A percentile compares a stretch with the other conserved stretches of the same genome.
phyloP scores from a whole-genome alignment of 2,888 invertebrate species.

The Aphodius granarius region DNA sequence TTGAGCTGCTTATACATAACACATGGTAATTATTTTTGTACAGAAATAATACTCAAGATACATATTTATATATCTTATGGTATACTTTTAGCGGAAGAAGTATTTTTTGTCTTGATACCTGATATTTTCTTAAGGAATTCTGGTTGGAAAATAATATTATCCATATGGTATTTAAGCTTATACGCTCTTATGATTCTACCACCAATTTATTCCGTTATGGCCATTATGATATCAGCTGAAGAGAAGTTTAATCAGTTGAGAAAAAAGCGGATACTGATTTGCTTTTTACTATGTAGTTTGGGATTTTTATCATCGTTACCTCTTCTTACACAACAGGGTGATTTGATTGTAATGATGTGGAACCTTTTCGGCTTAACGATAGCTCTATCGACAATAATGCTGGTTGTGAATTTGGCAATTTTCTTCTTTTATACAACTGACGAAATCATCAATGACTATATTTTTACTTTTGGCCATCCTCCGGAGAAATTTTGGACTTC shows the following conservation, averaged over 20 bases:
- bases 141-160: background rate
- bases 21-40: background rate
- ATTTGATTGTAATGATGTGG: background rate
- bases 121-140: slow-evolving; percentile 1
- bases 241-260: background rate
- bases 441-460: slow-evolving; percentile 9
- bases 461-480: slow-evolving; percentile 2
- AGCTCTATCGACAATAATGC: background rate
- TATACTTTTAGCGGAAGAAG: background rate
- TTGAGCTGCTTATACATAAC: background rate
- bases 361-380: background rate
- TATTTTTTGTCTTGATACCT: slow-evolving; percentile 1
- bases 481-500: slow-evolving; percentile 8
- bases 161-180: slow-evolving; percentile 2
- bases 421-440: slow-evolving; percentile 13
- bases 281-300: background rate
- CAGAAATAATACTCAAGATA: background rate
- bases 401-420: slow-evolving; percentile 5
- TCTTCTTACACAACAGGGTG: background rate
- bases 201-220: slow-evolving; percentile 4
- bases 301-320: background rate
- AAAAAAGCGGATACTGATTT: background rate
- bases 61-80: background rate
- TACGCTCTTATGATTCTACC: background rate
- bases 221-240: background rate